Percentiles rank a stretch among this genome's conserved stretches.
phyloP scores from a whole-genome alignment of 2,113 vertebrate genomes.

The Cnemophilus loriae region DNA sequence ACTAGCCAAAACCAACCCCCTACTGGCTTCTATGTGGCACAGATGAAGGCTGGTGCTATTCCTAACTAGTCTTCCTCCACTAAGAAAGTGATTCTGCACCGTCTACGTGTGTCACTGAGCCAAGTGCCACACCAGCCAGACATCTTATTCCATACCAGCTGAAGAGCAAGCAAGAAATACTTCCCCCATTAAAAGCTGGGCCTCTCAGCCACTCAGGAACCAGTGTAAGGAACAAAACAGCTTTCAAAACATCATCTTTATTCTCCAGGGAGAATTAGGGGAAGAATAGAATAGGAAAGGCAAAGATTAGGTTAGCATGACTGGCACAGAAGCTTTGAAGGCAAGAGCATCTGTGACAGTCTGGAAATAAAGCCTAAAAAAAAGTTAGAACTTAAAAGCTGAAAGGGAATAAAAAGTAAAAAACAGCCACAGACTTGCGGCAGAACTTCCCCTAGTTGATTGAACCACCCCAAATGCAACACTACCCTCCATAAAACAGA shows the following conservation, averaged over 20 bases:
- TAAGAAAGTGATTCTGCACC: not conserved
- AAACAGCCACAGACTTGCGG: not conserved
- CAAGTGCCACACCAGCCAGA: not conserved
- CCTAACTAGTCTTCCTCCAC: not conserved
- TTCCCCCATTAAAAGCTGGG: not conserved
- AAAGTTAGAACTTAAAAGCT: not conserved
- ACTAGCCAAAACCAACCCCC: not conserved
- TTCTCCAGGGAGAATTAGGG: not conserved
- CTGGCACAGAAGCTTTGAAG: not conserved
- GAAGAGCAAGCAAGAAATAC: not conserved
- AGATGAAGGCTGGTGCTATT: not conserved
- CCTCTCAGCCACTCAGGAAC: not conserved
- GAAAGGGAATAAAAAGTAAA: not conserved
- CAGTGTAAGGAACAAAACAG: not conserved
- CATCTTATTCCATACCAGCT: not conserved
- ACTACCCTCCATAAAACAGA: not conserved
- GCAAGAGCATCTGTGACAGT: not conserved
- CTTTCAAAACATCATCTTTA: not conserved
- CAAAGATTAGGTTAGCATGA: not conserved
- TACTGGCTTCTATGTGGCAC: not conserved
- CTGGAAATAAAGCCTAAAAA: not conserved
- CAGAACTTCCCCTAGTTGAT: not conserved
- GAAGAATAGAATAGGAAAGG: not conserved
- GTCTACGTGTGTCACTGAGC: not conserved
- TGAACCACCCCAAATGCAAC: not conserved